Conservation (phyloP, 2,888 invertebrate genomes). For the Cloeon dipterum region DNA sequence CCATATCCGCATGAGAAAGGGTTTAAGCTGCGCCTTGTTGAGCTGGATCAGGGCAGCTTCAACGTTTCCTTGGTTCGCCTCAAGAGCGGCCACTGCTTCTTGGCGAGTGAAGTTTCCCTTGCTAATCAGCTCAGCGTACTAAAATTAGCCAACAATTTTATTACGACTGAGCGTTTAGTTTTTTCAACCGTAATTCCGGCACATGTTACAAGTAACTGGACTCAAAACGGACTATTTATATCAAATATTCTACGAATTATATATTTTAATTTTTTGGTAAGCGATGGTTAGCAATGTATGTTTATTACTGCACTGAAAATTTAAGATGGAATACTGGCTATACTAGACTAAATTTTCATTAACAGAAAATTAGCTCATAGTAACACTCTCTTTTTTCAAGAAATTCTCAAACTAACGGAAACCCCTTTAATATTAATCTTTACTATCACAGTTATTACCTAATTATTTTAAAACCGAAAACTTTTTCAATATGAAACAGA, state of each 20-base stretch:
- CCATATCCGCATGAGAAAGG: conserved; percentile 60
- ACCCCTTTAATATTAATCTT: too few relatives aligned
- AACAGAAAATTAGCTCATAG: conserved; percentile 2
- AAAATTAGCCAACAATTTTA: too few relatives aligned
- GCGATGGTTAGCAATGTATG: too few relatives aligned
- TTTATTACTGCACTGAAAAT: too few relatives aligned
- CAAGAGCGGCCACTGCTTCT: conserved; percentile 47
- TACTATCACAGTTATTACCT: too few relatives aligned
- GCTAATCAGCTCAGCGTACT: conserved; percentile 35
- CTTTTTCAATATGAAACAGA: too few relatives aligned
- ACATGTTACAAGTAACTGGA: conserved; percentile 7
- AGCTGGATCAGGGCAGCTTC: conserved; percentile 45
- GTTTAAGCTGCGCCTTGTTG: conserved; percentile 50
- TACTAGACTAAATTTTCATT: too few relatives aligned
- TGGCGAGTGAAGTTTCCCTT: conserved; percentile 45
- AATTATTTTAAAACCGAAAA: too few relatives aligned
- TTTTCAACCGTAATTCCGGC: too few relatives aligned
- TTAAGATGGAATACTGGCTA: too few relatives aligned
- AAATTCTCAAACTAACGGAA: too few relatives aligned
- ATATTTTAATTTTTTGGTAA: conserved; percentile 1
- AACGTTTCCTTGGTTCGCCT: conserved; percentile 43
- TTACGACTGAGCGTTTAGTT: conserved; percentile 3
- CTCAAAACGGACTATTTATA: not conserved
- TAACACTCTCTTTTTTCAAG: too few relatives aligned
- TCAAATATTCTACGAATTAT: conserved; percentile 2